A percentile compares a stretch with the other conserved stretches of the same genome.
Evolutionary conservation across 2,888 invertebrate species (phyloP).

Genomic region (Athripsodes cinereus): DNA sequence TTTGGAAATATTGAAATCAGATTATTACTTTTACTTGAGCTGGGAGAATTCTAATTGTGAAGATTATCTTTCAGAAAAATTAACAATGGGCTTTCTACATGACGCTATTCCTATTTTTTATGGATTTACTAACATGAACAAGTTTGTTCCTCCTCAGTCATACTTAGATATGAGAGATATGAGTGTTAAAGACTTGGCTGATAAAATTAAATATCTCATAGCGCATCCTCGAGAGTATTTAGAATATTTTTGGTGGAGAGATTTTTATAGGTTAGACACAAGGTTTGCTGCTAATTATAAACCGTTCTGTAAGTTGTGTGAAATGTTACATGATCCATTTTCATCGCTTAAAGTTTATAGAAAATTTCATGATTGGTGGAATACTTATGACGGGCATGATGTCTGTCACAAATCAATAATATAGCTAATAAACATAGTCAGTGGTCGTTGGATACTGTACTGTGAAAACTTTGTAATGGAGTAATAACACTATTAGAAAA

Average conservation of each 20-base stretch:
- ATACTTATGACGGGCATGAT: constrained; percentile 4
- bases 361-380: constrained; percentile 17
- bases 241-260: constrained; percentile 62
- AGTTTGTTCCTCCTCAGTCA: constrained; percentile 47
- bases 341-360: constrained; percentile 9
- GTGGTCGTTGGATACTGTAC: too few relatives aligned
- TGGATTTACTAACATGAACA: constrained; percentile 44
- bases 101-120: constrained; percentile 35
- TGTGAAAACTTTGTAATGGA: too few relatives aligned
- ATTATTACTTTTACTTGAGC: constrained; percentile 61
- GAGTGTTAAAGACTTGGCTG: constrained; percentile 50
- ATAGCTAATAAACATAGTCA: too few relatives aligned
- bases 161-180: constrained; percentile 61
- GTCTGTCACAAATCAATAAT: too few relatives aligned
- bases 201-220: constrained; percentile 48
- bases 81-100: constrained; percentile 42
- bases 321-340: constrained; percentile 37
- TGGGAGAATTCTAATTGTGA: constrained; percentile 65
- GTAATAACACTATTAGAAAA: too few relatives aligned
- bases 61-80: constrained; percentile 67
- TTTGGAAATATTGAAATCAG: constrained; percentile 37
- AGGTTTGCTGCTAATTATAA: constrained; percentile 12
- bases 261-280: constrained; percentile 40
- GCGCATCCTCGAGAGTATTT: constrained; percentile 51
- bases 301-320: constrained; percentile 54